Conservation (phyloP, 2,797 vertebrate genomes). For the Ptychobarbus kaznakovi region DNA sequence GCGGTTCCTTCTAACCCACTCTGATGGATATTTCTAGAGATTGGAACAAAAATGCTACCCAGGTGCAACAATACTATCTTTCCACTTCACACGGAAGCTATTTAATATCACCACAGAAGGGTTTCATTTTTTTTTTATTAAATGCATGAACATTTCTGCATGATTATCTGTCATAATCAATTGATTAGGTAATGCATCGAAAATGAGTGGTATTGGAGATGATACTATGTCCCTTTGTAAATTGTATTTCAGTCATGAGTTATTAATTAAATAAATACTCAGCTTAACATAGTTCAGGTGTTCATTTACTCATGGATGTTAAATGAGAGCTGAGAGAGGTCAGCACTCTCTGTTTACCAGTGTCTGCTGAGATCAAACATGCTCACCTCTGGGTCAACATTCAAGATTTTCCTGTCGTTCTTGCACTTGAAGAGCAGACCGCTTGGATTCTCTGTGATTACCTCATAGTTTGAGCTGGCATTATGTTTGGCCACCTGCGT, state of each 20-base stretch:
- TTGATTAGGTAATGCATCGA: background rate
- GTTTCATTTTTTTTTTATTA: background rate
- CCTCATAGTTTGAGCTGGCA: conserved; percentile 84
- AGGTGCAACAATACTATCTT: conserved; percentile 40
- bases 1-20: conserved; percentile 51
- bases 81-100: conserved; percentile 25
- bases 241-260: background rate
- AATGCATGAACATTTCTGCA: too few relatives aligned
- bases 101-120: conserved; percentile 19
- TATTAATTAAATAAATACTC: conserved; percentile 14
- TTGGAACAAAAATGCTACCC: conserved; percentile 66
- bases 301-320: conserved; percentile 49
- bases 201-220: background rate
- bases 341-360: background rate
- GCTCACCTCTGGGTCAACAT: conserved; percentile 85
- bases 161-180: background rate
- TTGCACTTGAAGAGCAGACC: conserved; percentile 87
- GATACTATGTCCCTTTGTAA: background rate
- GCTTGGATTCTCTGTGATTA: conserved; percentile 79
- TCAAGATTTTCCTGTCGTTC: conserved; percentile 82
- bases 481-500: conserved; percentile 78
- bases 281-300: background rate
- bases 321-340: conserved; percentile 41
- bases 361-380: conserved; percentile 3
- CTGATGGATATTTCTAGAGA: conserved; percentile 54